Percentiles rank a stretch among this genome's conserved stretches.
Conservation (phyloP, 2,113 vertebrate species). For the Rhabdomys dilectus region DNA sequence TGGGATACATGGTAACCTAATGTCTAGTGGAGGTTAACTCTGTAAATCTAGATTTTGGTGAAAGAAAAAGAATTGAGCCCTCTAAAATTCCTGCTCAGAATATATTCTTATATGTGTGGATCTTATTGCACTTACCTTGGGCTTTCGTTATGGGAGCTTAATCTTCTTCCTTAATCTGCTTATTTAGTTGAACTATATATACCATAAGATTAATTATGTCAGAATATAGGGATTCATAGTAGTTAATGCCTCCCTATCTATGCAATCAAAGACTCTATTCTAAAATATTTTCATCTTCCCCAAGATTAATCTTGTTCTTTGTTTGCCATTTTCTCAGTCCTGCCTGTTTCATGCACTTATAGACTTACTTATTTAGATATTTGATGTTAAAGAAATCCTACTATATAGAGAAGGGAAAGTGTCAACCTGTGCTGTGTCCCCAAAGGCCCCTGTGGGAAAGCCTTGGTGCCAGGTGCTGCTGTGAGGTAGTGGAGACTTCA, state of each 20-base stretch:
- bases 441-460: not conserved
- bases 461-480: not conserved
- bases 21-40: not conserved
- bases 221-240: not conserved
- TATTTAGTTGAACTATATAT: not conserved
- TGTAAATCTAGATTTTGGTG: not conserved
- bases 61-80: not conserved
- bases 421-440: not conserved
- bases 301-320: not conserved
- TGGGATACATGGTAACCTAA: not conserved
- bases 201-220: not conserved
- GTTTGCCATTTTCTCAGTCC: not conserved
- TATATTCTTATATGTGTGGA: not conserved
- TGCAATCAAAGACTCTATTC: not conserved
- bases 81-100: not conserved
- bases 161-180: not conserved
- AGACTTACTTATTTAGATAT: not conserved
- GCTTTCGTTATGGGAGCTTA: not conserved
- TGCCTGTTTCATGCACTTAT: not conserved
- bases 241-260: not conserved
- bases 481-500: not conserved
- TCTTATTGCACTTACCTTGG: not conserved
- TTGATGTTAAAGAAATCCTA: not conserved
- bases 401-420: not conserved
- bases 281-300: not conserved